These are phyloP conservation scores for Tetropium fuscum DNA, from an alignment of 2,888 invertebrate genomes.

Conservation along the genomic window DNA sequence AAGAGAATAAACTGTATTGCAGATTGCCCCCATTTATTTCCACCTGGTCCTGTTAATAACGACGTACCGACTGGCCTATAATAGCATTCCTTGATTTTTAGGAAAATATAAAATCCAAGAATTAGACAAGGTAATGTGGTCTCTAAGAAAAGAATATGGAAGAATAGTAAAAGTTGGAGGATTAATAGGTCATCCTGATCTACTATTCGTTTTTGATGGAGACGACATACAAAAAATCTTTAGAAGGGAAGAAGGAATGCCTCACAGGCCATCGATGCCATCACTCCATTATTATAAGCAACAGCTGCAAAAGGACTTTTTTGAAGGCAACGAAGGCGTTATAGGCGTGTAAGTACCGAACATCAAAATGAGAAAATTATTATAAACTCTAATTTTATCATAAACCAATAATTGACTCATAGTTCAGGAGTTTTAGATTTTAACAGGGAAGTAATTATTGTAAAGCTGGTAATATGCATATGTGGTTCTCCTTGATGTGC, in stretches of 20 bases:
- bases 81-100: too few relatives aligned
- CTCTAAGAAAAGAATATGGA: conserved; percentile 70
- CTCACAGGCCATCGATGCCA: conserved; percentile 80
- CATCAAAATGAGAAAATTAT: too few relatives aligned
- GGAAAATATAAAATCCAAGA: conserved; percentile 72
- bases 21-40: too few relatives aligned
- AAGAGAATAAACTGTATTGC: too few relatives aligned
- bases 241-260: conserved; percentile 76
- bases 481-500: too few relatives aligned
- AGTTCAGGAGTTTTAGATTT: too few relatives aligned
- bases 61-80: too few relatives aligned
- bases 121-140: conserved; percentile 72
- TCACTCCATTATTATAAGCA: conserved; percentile 80
- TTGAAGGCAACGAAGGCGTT: conserved; percentile 78
- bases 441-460: too few relatives aligned
- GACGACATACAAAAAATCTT: conserved; percentile 80
- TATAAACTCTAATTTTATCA: too few relatives aligned
- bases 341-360: conserved; percentile 79
- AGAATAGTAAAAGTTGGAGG: conserved; percentile 76
- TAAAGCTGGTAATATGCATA: too few relatives aligned
- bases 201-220: conserved; percentile 79
- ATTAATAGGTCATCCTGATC: conserved; percentile 80
- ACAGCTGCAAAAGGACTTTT: conserved; percentile 76
- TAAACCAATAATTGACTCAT: too few relatives aligned
- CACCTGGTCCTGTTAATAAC: too few relatives aligned